These are phyloP conservation scores for fruit fly (Drosophila melanogaster) DNA, from an alignment of 1,140 invertebrate species.

Conservation along the genomic window DNA sequence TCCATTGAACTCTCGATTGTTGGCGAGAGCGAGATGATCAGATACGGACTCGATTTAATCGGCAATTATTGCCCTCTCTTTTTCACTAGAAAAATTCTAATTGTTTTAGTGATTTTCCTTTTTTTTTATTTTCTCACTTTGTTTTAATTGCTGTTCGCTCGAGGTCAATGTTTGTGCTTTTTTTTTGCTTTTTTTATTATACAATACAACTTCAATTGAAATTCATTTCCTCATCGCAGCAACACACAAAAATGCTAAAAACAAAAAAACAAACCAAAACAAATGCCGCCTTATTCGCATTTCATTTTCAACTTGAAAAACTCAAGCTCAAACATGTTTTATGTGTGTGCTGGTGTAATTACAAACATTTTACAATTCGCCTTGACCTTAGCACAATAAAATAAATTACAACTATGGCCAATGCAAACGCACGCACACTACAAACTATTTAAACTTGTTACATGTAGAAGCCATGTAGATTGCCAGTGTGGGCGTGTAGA, in stretches of 20 bases:
- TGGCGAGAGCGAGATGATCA: background rate
- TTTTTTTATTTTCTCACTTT: conserved; percentile 21
- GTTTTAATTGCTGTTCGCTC: conserved; percentile 45
- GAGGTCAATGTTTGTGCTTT: conserved; percentile 54
- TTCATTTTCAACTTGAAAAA: conserved; percentile 44
- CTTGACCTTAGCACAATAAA: conserved; percentile 84
- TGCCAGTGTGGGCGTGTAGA: conserved; percentile 21
- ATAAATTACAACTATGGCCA: conserved; percentile 76
- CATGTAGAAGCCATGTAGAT: conserved; percentile 21
- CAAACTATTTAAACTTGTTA: background rate
- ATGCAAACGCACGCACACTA: conserved; percentile 25
- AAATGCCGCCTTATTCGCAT: conserved; percentile 42
- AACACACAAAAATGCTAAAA: conserved; percentile 22
- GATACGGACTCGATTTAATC: conserved; percentile 27
- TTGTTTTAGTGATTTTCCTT: conserved; percentile 23
- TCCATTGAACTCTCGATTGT: conserved; percentile 53
- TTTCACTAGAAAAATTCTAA: conserved; percentile 38
- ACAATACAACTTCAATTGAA: conserved; percentile 54
- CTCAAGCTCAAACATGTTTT: conserved; percentile 40
- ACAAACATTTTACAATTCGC: conserved; percentile 68
- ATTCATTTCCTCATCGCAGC: conserved; percentile 73
- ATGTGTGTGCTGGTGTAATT: conserved; percentile 50
- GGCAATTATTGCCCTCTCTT: conserved; percentile 5
- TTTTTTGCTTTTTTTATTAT: conserved; percentile 35
- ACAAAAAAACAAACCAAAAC: conserved; percentile 14